Conservation (phyloP, 2,113 vertebrate species). For the Myiagra hebetior region DNA sequence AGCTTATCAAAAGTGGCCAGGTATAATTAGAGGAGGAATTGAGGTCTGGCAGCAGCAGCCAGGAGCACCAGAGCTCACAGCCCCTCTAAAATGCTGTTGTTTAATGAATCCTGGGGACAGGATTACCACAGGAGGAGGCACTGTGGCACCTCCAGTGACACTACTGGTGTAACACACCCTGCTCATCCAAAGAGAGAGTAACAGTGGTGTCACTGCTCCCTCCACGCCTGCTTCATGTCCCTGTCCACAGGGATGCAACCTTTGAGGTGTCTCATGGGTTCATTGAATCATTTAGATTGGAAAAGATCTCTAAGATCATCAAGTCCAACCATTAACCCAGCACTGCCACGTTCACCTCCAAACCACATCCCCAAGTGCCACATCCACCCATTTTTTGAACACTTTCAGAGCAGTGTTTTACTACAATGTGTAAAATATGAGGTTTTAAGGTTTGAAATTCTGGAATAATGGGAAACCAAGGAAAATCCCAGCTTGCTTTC, state of each 20-base stretch:
- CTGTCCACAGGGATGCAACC: neutral
- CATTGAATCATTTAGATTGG: neutral
- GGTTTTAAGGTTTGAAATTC: neutral
- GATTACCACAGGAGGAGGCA: neutral
- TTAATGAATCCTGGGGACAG: neutral
- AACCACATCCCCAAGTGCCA: neutral
- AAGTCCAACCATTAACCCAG: neutral
- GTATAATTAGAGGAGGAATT: neutral
- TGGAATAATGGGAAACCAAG: neutral
- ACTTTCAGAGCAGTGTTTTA: neutral
- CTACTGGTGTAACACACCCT: neutral
- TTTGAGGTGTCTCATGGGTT: neutral
- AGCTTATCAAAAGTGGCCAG: neutral
- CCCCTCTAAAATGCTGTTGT: neutral
- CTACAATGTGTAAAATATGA: neutral
- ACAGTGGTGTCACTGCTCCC: neutral
- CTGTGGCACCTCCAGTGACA: neutral
- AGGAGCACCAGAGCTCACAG: neutral
- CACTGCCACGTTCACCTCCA: neutral
- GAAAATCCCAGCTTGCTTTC: neutral
- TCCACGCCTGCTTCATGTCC: neutral
- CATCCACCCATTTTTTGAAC: neutral
- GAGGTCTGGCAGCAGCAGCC: neutral
- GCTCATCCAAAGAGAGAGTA: neutral
- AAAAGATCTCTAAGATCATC: neutral